Evolutionary conservation across 2,113 vertebrate genomes (phyloP).

Genomic region (Bubo bubo): DNA sequence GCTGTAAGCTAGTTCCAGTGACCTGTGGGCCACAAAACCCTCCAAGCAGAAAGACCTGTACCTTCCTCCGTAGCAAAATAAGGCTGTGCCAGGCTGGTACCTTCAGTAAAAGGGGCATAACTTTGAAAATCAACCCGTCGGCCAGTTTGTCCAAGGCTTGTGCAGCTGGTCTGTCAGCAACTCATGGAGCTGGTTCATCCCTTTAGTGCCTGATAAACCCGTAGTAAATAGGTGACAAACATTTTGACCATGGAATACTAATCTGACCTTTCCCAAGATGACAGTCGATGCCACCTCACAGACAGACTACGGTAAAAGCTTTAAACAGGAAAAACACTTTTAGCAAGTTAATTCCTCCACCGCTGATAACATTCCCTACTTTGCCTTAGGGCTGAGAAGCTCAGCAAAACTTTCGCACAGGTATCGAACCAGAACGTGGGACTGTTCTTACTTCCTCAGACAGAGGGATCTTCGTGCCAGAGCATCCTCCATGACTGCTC

Average conservation of each 20-base stretch:
- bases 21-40: not conserved
- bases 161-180: not conserved
- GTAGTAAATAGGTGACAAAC: not conserved
- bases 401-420: not conserved
- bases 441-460: not conserved
- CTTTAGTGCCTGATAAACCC: not conserved
- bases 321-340: not conserved
- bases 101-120: not conserved
- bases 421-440: not conserved
- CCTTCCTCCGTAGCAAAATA: not conserved
- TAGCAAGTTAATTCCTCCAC: not conserved
- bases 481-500: too few relatives aligned
- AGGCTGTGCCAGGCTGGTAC: not conserved
- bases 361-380: not conserved
- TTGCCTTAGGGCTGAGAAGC: not conserved
- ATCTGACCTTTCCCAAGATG: not conserved
- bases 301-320: not conserved
- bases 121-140: not conserved
- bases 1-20: not conserved
- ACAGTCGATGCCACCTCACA: not conserved
- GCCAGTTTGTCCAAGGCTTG: not conserved
- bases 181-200: not conserved
- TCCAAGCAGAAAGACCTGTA: not conserved
- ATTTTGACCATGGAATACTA: not conserved
- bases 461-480: not conserved